phyloP scores from a whole-genome alignment of 2,888 invertebrate species.

The Habroteleia sp. region DNA sequence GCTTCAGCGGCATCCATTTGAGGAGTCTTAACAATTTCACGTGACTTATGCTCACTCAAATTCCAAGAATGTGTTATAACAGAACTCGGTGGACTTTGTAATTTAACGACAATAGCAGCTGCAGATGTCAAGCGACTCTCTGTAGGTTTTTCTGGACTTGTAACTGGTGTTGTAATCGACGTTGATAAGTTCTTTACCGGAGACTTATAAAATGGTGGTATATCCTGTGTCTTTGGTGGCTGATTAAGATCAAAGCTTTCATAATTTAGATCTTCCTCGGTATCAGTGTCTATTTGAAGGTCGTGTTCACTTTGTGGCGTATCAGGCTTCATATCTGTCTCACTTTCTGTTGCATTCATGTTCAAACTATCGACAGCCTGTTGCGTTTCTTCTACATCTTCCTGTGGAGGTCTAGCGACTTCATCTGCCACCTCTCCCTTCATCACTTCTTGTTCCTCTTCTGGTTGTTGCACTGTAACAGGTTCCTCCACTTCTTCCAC shows the following conservation, averaged over 20 bases:
- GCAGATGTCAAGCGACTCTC: constrained; percentile 67
- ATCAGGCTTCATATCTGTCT: constrained; percentile 86
- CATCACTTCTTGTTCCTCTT: constrained; percentile 81
- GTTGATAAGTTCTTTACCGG: constrained; percentile 75
- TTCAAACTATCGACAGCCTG: constrained; percentile 92
- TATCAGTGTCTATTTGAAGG: constrained; percentile 92
- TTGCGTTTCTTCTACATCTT: constrained; percentile 91
- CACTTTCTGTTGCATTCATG: constrained; percentile 82
- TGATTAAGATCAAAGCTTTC: constrained; percentile 82
- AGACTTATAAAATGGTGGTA: constrained; percentile 82
- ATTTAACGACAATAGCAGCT: constrained; percentile 63
- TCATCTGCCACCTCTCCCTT: constrained; percentile 65
- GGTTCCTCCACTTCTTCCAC: constrained; percentile 90
- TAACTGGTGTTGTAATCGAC: constrained; percentile 66
- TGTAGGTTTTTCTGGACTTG: constrained; percentile 66
- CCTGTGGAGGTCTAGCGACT: constrained; percentile 83
- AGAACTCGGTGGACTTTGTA: constrained; percentile 79
- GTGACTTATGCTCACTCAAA: constrained; percentile 82
- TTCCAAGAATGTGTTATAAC: constrained; percentile 84
- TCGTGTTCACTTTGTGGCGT: constrained; percentile 93
- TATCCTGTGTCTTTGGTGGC: constrained; percentile 83
- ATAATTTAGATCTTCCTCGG: constrained; percentile 85
- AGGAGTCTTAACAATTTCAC: constrained; percentile 72
- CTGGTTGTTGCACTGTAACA: constrained; percentile 82
- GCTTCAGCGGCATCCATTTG: constrained; percentile 70